Conservation (phyloP, 64 coral and sea anemone species). For the Dendronephthya gigantea region DNA sequence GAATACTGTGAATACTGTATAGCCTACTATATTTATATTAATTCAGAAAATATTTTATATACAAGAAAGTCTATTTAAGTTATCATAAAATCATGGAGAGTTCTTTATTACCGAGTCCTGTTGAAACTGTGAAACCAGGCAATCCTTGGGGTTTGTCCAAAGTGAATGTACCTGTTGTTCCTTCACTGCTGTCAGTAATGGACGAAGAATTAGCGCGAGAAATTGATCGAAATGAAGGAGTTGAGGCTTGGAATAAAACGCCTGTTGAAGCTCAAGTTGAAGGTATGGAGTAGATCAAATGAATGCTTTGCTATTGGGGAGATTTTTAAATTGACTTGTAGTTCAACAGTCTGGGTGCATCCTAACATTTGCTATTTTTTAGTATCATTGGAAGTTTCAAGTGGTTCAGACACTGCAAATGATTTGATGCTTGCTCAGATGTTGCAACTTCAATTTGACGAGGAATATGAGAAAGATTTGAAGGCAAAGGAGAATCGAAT, state of each 20-base stretch:
- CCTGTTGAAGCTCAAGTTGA: background rate
- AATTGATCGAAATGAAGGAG: conserved; percentile 59
- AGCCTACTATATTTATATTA: background rate
- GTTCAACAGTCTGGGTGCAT: too few species aligned
- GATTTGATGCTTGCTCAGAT: conserved; percentile 79
- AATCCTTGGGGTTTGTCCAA: conserved; percentile 64
- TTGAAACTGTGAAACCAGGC: background rate
- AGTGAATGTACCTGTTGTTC: conserved; percentile 27
- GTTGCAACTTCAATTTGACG: conserved; percentile 74
- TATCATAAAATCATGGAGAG: background rate
- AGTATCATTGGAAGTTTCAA: conserved; percentile 19
- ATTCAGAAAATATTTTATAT: background rate
- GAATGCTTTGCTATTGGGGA: too few species aligned
- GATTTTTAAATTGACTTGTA: too few species aligned
- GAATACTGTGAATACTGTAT: background rate
- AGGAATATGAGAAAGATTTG: conserved; percentile 69
- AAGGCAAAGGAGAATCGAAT: conserved; percentile 70
- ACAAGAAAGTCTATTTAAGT: background rate
- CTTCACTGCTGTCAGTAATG: conserved; percentile 50
- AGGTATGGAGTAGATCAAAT: background rate
- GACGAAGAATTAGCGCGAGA: conserved; percentile 90
- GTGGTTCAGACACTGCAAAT: conserved; percentile 50
- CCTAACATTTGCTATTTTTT: background rate
- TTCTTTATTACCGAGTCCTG: background rate
- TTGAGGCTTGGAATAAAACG: background rate